These are phyloP conservation scores for Mycogona germanica DNA, from an alignment of 2,888 invertebrate genomes.

Conservation along the genomic window DNA sequence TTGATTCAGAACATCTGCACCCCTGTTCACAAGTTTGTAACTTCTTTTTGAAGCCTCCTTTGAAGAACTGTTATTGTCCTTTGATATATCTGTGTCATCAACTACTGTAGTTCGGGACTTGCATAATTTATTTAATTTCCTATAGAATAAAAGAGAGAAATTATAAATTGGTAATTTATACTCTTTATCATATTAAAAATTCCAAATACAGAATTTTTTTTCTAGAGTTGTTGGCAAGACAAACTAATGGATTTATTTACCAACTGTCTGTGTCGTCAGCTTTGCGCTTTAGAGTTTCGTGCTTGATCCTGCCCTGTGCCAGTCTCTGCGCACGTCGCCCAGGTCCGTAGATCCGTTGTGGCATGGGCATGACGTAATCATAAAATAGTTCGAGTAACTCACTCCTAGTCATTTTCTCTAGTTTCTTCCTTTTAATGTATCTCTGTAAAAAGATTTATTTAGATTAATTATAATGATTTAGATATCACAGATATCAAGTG, in stretches of 20 bases:
- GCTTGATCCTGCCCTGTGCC: background rate
- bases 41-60: too few species aligned
- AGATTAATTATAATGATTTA: too few species aligned
- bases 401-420: background rate
- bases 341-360: slow-evolving; percentile 8
- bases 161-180: background rate
- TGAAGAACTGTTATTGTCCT: too few species aligned
- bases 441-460: slow-evolving; percentile 1
- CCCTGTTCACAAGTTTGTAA: too few species aligned
- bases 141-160: background rate
- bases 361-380: slow-evolving; percentile 3
- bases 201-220: background rate
- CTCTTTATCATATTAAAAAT: too few species aligned
- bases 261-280: background rate
- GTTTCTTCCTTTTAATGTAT: background rate
- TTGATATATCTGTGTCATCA: too few species aligned
- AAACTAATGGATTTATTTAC: too few species aligned
- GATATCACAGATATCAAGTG: too few species aligned
- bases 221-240: background rate
- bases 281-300: background rate
- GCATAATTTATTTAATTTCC: background rate
- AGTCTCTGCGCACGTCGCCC: slow-evolving; percentile 1
- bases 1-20: too few species aligned
- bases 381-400: slow-evolving; percentile 9
- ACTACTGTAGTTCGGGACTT: too few species aligned